Base-by-base conservation (phyloP, 2,113 vertebrate species). In the Pholis gunnellus region DNA sequence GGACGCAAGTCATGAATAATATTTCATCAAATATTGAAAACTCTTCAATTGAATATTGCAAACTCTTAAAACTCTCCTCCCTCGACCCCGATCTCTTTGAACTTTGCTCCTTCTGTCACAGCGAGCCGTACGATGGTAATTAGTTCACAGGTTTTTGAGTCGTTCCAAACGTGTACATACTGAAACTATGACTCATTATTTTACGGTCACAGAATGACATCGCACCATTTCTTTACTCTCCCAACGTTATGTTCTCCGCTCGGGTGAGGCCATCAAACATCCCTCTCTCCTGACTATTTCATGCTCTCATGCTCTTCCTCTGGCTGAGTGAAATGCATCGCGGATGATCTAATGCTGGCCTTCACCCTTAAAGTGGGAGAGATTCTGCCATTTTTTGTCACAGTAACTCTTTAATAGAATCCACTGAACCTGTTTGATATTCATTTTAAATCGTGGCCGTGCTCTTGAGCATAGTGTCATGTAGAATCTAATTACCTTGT, bases 211-310 rank as follows among this genome's bases (percentile, higher is more conserved):
- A 78, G 76, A 88, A 69, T 88, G 79, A 88, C 79, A 65, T 70
- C 38, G 27, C 72, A 44, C 27, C 66, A 46, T 91, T 90, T 89
- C 72, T 82, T 92, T 72, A 75, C 74, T 81, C 38, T 31, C 69
- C 63, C 48, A 50, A 71, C 50, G 78, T 92, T 81, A 84, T 78
- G 77, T 70, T 77, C 78, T 80, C 27, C 59, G 13, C 54, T 78
- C 22, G 38, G 64, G 68, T 79, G 63, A 66, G 66, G 59, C 79
- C 78, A 89, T 91, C 81, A 81, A 76, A 85, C 84, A 85, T 76
- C 81, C 44, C 25, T 50, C 46, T 34, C 14, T n/a, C 20, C 9
- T 86, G 79, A 84, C 91, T 92, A 87, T 85, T 91, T 90, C 67
- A 34, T 1, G 25, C 87, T 78, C 74, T 90, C 67, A 34, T 1